Evolutionary conservation across 2,113 vertebrate species (phyloP).

Genomic region (Hyaena hyaena): DNA sequence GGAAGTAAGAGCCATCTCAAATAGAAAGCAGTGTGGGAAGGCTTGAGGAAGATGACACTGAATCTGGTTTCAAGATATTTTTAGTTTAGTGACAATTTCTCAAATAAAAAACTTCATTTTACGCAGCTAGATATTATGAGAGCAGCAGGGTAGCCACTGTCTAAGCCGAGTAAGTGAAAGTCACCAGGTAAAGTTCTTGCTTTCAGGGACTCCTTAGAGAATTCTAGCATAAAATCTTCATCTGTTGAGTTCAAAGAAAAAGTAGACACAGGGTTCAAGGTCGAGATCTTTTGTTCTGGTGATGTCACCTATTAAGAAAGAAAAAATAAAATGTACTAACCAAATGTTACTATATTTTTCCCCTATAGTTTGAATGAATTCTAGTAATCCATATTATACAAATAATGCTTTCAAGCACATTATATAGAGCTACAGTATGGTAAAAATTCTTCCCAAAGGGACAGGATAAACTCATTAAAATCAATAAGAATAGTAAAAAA

Average conservation of each 20-base stretch:
- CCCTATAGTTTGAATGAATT: background rate
- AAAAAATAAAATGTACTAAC: background rate
- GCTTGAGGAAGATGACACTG: background rate
- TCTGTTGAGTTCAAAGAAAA: slow-evolving; percentile 60
- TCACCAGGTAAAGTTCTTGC: slow-evolving; percentile 41
- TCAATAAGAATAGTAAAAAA: background rate
- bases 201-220: slow-evolving; percentile 60
- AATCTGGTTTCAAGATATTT: background rate
- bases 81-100: background rate
- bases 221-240: slow-evolving; percentile 41
- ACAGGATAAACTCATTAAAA: background rate
- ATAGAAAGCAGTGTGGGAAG: background rate
- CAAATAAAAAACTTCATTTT: background rate
- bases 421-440: background rate
- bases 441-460: background rate
- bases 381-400: background rate
- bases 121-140: background rate
- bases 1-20: background rate
- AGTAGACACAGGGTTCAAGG: background rate
- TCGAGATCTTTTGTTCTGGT: slow-evolving; percentile 58
- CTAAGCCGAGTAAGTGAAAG: background rate
- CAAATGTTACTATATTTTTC: background rate
- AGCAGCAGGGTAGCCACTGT: background rate
- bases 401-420: background rate
- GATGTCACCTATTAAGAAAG: slow-evolving; percentile 69